Base-by-base conservation (phyloP, 2,888 invertebrate species). In the Azorinus chamasolen region DNA sequence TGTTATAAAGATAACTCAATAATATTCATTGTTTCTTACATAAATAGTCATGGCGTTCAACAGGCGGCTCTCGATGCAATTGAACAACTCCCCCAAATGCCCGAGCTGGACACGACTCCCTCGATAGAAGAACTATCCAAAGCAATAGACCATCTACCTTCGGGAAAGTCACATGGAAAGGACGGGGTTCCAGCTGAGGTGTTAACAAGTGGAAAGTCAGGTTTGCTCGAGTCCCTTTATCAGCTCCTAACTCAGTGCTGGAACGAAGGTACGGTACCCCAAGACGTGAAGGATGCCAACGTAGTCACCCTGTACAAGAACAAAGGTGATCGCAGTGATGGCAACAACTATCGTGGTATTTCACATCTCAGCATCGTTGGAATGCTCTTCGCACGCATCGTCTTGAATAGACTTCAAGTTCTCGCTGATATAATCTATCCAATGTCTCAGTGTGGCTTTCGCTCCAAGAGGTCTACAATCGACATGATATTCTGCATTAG, bases 401-500 rank as follows among this genome's bases (percentile, higher is more conserved):
- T 59, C 1, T 43, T 59, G 10, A 4, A 1, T 5, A 25, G 55
- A 24, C 45, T 79, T 27, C 72, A 74, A 43, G 22, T 3, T 2
- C 70, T 81, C 6, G 74, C 72, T 20, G 65, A 70, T 0, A 51
- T 59, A 1, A 51, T 83, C 14, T 79, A 76, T 18, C 71, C 81
- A 25, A 68, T 83, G 18, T 71, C 79, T 0, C 75, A 80, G 54
- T 83, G 83, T 41, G 71, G 73, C 27, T 83, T 79, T 51, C 32
- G 62, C 0, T 32, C 61, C 14, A 43, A 32, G 25, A 14, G 27
- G 25, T 51, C 48, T 16, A 64, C 58, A 6, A 27, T 59, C 18
- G 76, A 77, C 66, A 79, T 82, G 74, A 54, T 48, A 48, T 75
- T 69, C 57, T 32, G 63, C 3, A 22, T 58, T 14, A 8, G 51